Base-by-base conservation (phyloP, 1,140 invertebrate species). In the Aphis gossypii region DNA sequence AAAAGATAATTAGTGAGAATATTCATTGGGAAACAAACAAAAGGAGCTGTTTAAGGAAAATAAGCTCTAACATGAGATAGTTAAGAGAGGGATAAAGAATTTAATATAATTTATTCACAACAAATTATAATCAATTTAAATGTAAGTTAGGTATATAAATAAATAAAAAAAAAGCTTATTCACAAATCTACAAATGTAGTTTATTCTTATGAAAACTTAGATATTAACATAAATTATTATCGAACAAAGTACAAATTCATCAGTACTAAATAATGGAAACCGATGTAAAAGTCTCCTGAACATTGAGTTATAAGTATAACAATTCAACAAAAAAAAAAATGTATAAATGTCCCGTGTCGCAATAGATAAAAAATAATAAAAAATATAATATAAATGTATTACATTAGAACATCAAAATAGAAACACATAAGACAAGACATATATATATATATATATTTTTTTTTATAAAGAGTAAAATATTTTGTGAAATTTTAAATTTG, bases 211-310 rank as follows among this genome's bases (percentile, higher is more conserved):
- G 25, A 44, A 90, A 44, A 90, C 38, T 44, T 90, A 90, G 25
- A 44, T 60, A 60, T 90, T 18, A 60, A 44, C n/a, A 35, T 60
- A 41, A 60, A 68, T 90, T 68, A 14, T 56, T 38, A 44, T 68
- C 5, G 14, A 68, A 68, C 25, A 44, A 90, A 68, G 60, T 90
- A 44, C 23, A 68, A 90, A 90, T 60, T 60, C 41, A 44, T 90
- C 48, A 68, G 89, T 90, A 68, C 56, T 90, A 68, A 68, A 68
- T 90, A 90, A 68, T 90, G 41, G 41, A 90, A 90, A 90, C 89
- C 2, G 44, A 54, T 41, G 18, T 60, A 21, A 68, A 89, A 38
- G 48, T 54, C 35, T 89, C 44, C 14, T 23, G 1, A 68, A 90
- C 18, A 8, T 90, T 14, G 21, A 11, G 25, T 46, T 68, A 60